Base-by-base conservation (phyloP, 1,140 invertebrate genomes). In the Medauroidea extradentata region DNA sequence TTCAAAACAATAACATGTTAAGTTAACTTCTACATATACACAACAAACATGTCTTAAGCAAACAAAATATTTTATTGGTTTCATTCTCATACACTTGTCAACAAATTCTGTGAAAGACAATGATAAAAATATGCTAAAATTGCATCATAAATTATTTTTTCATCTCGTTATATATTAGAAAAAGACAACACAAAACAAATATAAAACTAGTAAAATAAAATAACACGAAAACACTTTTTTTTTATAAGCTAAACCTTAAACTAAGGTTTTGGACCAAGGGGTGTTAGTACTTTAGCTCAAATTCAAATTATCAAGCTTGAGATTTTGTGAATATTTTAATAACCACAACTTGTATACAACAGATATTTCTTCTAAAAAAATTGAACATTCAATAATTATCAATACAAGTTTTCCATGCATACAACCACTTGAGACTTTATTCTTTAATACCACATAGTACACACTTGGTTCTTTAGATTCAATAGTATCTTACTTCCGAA, bases 1-100 rank as follows among this genome's bases (percentile, higher is more conserved):
- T 25, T n/a, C 14, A 50, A 21, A 23, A 24, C 14, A 50, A 23
- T 2, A 8, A 21, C 8, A 50, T 50, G 21, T 25, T 19, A 16
- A 50, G 29, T 34, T 34, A 7, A 34, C 11, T 34, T 34, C 29
- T 34, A 34, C 29, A 34, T 34, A 34, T 34, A 11, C 29, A 34
- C 29, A 7, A 34, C 29, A 51, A 51, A 43, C 23, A 53, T 41
- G 43, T 53, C 53, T 51, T 38, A 60, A 48, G 52, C 52, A 60
- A 60, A 55, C 59, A 60, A 60, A 60, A 60, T 60, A 58, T 62
- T 62, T 62, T 61, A 58, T 62, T 62, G 53, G 57, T 55, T 61
- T 57, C 54, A 39, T 44, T 49, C 53, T 9, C 56, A 57, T 44
- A 62, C n/a, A 48, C 49, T 57, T 27, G 55, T 50, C 55, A 62